Evolutionary conservation across 1,140 invertebrate species (phyloP).

Genomic region (Melipona quadrifasciata): DNA sequence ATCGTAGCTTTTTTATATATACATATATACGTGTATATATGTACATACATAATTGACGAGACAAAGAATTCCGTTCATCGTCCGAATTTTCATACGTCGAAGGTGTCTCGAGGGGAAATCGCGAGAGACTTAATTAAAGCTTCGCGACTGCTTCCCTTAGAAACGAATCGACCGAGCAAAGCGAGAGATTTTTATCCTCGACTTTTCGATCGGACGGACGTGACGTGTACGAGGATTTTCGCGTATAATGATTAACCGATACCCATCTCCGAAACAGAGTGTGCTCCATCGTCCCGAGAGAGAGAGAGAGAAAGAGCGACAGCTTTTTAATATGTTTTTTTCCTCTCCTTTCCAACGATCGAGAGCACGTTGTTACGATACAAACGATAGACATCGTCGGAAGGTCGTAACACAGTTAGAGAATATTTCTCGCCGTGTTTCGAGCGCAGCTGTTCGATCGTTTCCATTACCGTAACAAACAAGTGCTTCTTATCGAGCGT

Average conservation of each 20-base stretch:
- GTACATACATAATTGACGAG: neutral
- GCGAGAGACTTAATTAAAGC: neutral
- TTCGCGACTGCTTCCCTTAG: neutral
- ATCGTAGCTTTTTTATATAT: neutral
- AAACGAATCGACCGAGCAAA: neutral
- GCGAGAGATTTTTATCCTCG: neutral
- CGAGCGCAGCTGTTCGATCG: conserved; percentile 23
- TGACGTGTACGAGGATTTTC: neutral
- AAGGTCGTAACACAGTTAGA: neutral
- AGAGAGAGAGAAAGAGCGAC: neutral
- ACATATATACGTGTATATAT: no score
- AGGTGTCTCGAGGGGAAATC: neutral
- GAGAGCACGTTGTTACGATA: neutral
- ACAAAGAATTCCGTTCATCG: neutral
- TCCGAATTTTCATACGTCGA: neutral
- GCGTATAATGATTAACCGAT: neutral
- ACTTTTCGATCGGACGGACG: neutral
- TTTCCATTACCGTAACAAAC: conserved; percentile 46
- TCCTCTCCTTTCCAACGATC: neutral
- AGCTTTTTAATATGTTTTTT: neutral
- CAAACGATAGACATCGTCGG: neutral
- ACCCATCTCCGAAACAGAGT: neutral
- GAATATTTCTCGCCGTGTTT: neutral
- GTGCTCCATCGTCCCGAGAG: neutral
- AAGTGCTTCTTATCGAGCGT: conserved; percentile 45